A percentile compares a stretch with the other conserved stretches of the same genome.
Conservation (phyloP, 37 sponge, comb jelly and placozoan species). For the Agelas oroides region DNA sequence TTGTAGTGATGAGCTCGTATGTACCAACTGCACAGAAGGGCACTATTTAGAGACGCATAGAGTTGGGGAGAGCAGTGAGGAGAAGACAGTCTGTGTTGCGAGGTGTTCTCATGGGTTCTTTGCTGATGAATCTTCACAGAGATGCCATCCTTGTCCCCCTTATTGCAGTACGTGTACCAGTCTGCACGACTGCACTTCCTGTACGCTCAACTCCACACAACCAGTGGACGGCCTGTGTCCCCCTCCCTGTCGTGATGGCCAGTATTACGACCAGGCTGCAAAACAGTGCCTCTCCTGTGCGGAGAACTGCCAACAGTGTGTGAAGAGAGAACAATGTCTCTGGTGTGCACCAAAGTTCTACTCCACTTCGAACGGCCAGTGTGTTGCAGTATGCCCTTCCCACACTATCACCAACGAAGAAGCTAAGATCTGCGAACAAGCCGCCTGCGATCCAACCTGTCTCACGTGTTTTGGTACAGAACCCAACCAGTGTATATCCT, state of each 20-base stretch:
- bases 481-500: conserved; percentile 35
- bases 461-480: conserved; percentile 52
- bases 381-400: conserved; percentile 48
- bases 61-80: conserved; percentile 1
- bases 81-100: neutral
- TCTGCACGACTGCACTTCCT: conserved; percentile 17
- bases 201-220: conserved; percentile 1
- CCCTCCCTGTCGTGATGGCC: conserved; percentile 27
- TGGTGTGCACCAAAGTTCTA: conserved; percentile 33
- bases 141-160: conserved; percentile 24
- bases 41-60: conserved; percentile 18
- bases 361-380: conserved; percentile 15
- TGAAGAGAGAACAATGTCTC: conserved; percentile 13
- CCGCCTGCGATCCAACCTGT: conserved; percentile 52
- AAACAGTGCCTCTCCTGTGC: conserved; percentile 47
- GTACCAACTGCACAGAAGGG: conserved; percentile 24
- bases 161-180: conserved; percentile 30
- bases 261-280: conserved; percentile 37
- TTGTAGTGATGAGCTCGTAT: conserved; percentile 29
- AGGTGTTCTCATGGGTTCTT: conserved; percentile 37
- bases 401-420: conserved; percentile 13
- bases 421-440: conserved; percentile 10
- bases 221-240: conserved; percentile 44
- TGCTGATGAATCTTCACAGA: conserved; percentile 25
- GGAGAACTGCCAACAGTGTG: conserved; percentile 24